Conservation (phyloP, 2,888 invertebrate genomes). For the Tetragonula carbonaria region DNA sequence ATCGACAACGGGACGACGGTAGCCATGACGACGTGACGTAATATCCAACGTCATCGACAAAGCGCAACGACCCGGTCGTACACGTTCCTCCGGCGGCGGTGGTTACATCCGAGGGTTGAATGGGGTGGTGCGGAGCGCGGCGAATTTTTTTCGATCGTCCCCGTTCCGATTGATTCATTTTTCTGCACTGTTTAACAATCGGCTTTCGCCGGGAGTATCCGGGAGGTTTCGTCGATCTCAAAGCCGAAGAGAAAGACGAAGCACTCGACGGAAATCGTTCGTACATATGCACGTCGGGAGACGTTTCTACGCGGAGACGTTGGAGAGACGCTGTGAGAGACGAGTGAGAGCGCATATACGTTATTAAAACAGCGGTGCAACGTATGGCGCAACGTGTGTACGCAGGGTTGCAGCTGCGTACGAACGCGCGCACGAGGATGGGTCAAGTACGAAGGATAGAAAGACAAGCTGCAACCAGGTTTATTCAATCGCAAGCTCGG, state of each 20-base stretch:
- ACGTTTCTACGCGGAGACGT: background rate
- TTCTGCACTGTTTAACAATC: background rate
- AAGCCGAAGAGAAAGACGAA: background rate
- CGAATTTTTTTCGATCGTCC: conserved; percentile 68
- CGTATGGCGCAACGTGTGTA: conserved; percentile 3
- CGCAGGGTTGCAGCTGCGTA: background rate
- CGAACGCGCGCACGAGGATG: background rate
- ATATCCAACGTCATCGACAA: conserved; percentile 75
- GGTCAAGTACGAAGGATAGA: conserved; percentile 47
- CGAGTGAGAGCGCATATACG: too few species aligned
- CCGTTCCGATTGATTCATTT: conserved; percentile 65
- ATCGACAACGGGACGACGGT: conserved; percentile 64
- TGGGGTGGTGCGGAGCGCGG: conserved; percentile 69
- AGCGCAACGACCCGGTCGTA: conserved; percentile 73
- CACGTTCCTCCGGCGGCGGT: conserved; percentile 23
- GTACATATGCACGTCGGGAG: background rate
- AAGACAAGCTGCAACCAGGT: conserved; percentile 56
- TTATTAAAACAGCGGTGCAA: background rate
- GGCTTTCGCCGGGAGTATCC: accelerated
- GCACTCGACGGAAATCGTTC: too few species aligned
- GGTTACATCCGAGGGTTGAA: conserved; percentile 66
- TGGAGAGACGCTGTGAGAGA: too few species aligned
- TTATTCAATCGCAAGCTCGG: conserved; percentile 72
- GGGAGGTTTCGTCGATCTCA: background rate
- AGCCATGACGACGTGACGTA: conserved; percentile 80